Evolutionary conservation across 2,797 vertebrate species (phyloP).

Genomic region (Margarornis squamiger): DNA sequence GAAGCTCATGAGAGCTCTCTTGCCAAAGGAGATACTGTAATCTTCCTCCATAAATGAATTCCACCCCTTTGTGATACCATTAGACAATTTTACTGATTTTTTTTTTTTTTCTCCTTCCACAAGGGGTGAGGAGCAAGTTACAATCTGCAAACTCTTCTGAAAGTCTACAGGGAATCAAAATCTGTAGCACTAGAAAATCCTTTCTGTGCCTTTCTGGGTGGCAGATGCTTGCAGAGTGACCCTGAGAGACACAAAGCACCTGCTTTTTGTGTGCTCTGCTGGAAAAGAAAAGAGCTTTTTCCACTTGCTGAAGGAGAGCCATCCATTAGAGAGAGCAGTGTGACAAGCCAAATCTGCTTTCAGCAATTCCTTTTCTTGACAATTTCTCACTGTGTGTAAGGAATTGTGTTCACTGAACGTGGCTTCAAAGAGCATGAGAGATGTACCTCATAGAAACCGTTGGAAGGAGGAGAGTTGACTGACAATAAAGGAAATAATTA

Average conservation of each 20-base stretch:
- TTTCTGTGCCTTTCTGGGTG: not conserved
- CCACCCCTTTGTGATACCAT: not conserved
- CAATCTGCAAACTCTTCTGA: not conserved
- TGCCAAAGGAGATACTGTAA: not conserved
- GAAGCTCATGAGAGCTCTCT: not conserved
- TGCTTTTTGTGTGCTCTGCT: not conserved
- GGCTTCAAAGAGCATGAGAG: not conserved
- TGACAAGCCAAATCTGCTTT: not conserved
- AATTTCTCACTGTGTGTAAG: not conserved
- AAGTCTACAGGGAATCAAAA: not conserved
- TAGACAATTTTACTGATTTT: not conserved
- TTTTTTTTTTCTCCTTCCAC: not conserved
- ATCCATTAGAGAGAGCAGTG: not conserved
- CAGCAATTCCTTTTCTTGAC: not conserved
- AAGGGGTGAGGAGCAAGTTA: not conserved
- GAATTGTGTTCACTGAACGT: not conserved
- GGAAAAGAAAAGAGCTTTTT: not conserved
- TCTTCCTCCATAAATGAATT: not conserved
- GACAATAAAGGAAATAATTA: constrained; percentile 36
- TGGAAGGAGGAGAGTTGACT: not conserved
- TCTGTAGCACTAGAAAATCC: not conserved
- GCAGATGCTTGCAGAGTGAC: not conserved
- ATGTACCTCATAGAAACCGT: not conserved
- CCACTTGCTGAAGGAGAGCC: not conserved
- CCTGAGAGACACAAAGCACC: not conserved